Evolutionary conservation across 2,888 invertebrate genomes (phyloP), one percentile per base, ranked within the genome.

Genomic region (Agrotis exclamationis): DNA sequence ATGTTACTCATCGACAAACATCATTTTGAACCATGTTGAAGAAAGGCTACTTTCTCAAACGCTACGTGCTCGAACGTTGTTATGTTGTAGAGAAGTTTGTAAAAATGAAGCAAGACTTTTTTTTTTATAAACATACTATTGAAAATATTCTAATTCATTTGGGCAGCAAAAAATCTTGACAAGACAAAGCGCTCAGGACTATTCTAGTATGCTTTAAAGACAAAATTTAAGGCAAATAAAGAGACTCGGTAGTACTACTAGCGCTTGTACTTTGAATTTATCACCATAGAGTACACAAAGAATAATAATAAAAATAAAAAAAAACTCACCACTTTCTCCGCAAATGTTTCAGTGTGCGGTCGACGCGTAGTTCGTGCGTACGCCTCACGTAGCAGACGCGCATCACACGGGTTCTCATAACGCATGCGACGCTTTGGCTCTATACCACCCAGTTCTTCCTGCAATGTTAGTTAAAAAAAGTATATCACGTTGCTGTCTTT

Each of bases 381-480:
- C 6, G 96, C 96, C 69, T 96, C 96, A 11, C 96, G 93, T 47
- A 96, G 88, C 63, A 96, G 87, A 1, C 96, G 90, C 60, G 96
- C 96, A 76, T 96, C 96, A 79, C 87, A 89, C 5, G 96, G 94
- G 82, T 95, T 95, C 77, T 96, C 95, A 85, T 94, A 94, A 77
- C 94, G 94, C 94, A 94, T 93, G 18, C 95, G 92, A 16, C 96
- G 93, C 2, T 93, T 90, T 4, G 96, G 94, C 78, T 96, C 97
- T 22, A 97, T 97, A n/a, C 97, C 97, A 18, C 96, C 93, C 70
- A 97, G 92, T 77, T 97, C 97, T 80, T 97, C 97, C 97, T 97
- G 63, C 18, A 75, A 75, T 6, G 44, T 39, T 24, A 11, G 60
- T 1, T 45, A 48, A 24, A 54, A 59, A 9, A 14, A 7, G 39